Base-by-base conservation (phyloP, 2,797 vertebrate genomes). In the Lepus townsendii region DNA sequence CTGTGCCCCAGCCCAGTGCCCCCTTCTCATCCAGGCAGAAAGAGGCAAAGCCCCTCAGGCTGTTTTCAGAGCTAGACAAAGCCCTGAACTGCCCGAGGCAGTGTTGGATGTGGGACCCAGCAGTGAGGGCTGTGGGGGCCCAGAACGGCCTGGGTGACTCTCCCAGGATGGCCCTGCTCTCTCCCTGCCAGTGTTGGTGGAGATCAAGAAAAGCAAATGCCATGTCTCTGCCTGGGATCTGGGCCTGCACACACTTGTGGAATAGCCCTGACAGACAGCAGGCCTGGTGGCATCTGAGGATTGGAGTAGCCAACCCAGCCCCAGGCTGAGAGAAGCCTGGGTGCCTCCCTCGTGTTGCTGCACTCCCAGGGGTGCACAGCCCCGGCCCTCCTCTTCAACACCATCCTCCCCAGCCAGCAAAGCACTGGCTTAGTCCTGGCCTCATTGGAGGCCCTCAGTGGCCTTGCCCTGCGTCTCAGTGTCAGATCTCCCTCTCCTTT, bases 1-100 rank as follows among this genome's bases (percentile, higher is more conserved):
- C 66, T 10, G 17, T 26, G 0, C 3, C 47, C 14, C 22, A 2
- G 2, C 26, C 62, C 16, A 0, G 2, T 11, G 19, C 30, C 22
- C 2, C 26, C 13, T 17, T 30, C 22, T 73, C 20, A 3, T 26
- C 65, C 60, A 1, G 0, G 0, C 1, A 19, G 75, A 71, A 27
- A 63, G 38, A 10, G 0, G 4, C 4, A 9, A 78, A 62, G 10
- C 27, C 24, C 17, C 65, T 30, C 5, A 0, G 19, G 27, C 3
- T 35, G 27, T 73, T 71, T 90, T 73, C 57, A 57, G 73, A 86
- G 63, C 17, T 0, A 47, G 32, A 57, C 5, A n/a, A 22, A 72
- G 27, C 62, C 5, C 8, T 14, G 8, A 50, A 4, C 38, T 2
- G 13, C 42, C 75, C 2, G 17, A 69, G 60, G 5, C 62, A 5